Conservation (phyloP, 30 jellyfish, hydroid and myxozoan genomes). For the Morbakka virulenta region DNA sequence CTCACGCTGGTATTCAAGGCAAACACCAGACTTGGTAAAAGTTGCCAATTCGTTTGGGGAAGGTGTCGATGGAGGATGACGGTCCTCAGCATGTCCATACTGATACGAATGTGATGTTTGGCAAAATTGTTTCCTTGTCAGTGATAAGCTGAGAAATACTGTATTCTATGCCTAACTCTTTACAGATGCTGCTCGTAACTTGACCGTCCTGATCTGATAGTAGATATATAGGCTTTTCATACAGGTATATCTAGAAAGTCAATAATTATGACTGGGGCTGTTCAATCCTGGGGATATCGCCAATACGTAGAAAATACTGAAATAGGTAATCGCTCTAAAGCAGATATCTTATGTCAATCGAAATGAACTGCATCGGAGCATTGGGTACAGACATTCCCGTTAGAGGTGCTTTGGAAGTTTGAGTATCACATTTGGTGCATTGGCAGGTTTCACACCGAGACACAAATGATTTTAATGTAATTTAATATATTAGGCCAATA, state of each 20-base stretch:
- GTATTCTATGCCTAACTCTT: neutral
- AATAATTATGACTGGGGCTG: conserved; percentile 1
- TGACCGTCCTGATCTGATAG: conserved; percentile 21
- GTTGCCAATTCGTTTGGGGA: no score
- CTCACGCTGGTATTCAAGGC: conserved; percentile 14
- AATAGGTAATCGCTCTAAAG: neutral
- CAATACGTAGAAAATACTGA: neutral
- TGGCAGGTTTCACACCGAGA: conserved; percentile 2
- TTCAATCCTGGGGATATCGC: neutral
- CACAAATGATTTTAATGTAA: neutral
- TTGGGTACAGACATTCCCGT: neutral
- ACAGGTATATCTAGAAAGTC: neutral
- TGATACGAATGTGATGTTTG: neutral
- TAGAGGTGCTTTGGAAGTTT: conserved; percentile 2
- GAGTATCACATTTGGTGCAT: conserved; percentile 1
- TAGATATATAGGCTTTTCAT: conserved; percentile 4
- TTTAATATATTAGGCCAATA: conserved; percentile 32
- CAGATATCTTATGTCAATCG: conserved; percentile 8
- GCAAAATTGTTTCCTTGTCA: conserved; percentile 13
- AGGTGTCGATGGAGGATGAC: conserved; percentile 5
- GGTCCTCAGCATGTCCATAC: neutral
- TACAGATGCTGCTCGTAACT: neutral
- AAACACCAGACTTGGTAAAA: neutral
- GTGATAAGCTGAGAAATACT: conserved; percentile 13
- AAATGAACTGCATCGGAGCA: neutral